Base-by-base conservation (phyloP, 2,113 vertebrate species). In the Laterallus jamaicensis region DNA sequence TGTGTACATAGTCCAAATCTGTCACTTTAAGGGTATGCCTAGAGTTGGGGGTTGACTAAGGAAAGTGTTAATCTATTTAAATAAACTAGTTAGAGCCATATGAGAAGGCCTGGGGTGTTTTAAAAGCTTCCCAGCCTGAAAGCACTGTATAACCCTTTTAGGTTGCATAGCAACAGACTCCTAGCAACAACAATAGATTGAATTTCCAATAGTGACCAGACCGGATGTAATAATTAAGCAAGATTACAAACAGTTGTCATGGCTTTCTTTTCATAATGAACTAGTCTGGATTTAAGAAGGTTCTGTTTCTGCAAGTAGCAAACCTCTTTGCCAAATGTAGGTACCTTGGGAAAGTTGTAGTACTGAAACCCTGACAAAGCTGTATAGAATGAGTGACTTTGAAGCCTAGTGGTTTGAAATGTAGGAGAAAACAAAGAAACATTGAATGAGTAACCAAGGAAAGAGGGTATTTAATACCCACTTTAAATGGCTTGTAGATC, bases 191-290 rank as follows among this genome's bases (percentile, higher is more conserved):
- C 96, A 97, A 97, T 97, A 98, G 97, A 98, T 97, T 98, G 98
- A 98, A 98, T 98, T 97, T 98, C 97, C 97, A 97, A 96, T 97
- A 98, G 97, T 98, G 97, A 98, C 97, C 95, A 95, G 94, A 97
- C 97, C 96, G 97, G 97, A 98, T 98, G 96, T 97, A 97, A 97
- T 98, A 98, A 98, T 98, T 97, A 98, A 98, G 95, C 96, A 94
- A 90, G 97, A 98, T 95, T 98, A 97, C 97, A 98, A 98, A 97
- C 97, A 98, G 97, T 98, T 98, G 97, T 98, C 97, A 97, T 98
- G 98, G 97, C 96, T 98, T 98, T 98, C 97, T 98, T 97, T 97
- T 98, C 95, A 96, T 76, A 96, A 87, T 88, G 91, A 97, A 96
- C 90, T 96, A 87, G 83, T 96, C 94, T 97, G 95, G 96, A 95